A percentile compares a stretch with the other conserved stretches of the same genome.
These are phyloP conservation scores for Pluvianellus socialis DNA, from an alignment of 2,113 vertebrate species.

Conservation along the genomic window DNA sequence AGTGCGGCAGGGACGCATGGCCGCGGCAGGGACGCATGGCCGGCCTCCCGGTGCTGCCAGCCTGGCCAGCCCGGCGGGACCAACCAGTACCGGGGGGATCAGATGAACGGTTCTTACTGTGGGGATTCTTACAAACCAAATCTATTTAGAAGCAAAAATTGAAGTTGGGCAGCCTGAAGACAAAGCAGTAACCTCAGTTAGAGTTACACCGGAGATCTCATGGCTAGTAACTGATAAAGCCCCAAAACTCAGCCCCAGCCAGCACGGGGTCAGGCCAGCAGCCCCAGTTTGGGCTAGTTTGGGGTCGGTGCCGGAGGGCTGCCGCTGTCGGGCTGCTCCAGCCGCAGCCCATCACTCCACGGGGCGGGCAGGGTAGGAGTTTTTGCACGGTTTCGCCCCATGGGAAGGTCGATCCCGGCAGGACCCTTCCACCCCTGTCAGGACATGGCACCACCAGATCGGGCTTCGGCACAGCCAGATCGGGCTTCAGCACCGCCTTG, in stretches of 20 bases:
- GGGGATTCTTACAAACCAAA: neutral
- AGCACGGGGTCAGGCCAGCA: rapidly evolving
- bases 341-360: neutral
- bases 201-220: rapidly evolving
- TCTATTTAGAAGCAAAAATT: neutral
- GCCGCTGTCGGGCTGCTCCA: neutral
- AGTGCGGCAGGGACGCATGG: neutral
- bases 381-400: rapidly evolving
- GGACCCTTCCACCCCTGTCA: neutral
- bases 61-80: neutral
- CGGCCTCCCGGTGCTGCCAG: neutral
- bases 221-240: neutral
- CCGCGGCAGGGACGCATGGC: rapidly evolving
- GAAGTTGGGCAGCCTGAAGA: neutral
- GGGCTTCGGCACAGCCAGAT: rapidly evolving
- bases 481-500: rapidly evolving
- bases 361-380: rapidly evolving
- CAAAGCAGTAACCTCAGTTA: neutral
- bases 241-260: rapidly evolving
- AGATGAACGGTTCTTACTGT: rapidly evolving
- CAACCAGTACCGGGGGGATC: rapidly evolving
- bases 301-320: neutral
- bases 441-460: rapidly evolving
- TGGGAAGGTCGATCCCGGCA: rapidly evolving
- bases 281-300: neutral